Conservation (phyloP, 1,140 invertebrate species). For the Epicauta chinensis region DNA sequence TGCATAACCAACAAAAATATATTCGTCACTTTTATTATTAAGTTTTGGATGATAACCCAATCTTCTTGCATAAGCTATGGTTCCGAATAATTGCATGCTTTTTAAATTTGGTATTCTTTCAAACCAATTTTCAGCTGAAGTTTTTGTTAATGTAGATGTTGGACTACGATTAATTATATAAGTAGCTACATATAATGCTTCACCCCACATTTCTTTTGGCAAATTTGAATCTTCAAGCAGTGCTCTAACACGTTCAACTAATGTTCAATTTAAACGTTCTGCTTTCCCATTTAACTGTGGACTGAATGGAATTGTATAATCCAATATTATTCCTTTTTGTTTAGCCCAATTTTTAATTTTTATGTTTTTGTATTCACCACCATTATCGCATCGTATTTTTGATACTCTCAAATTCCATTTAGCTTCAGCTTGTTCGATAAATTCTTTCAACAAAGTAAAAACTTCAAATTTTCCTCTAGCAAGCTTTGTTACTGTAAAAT, state of each 20-base stretch:
- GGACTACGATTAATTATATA: constrained; percentile 35
- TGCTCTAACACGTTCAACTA: constrained; percentile 32
- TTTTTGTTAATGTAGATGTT: not conserved
- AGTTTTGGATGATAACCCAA: not conserved
- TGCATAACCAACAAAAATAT: not conserved
- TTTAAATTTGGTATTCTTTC: not conserved
- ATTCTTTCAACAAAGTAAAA: constrained; percentile 24
- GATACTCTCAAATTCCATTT: constrained; percentile 22
- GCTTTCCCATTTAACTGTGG: constrained; percentile 41
- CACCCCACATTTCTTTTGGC: constrained; percentile 35
- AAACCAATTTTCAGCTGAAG: not conserved
- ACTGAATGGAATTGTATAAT: constrained; percentile 31
- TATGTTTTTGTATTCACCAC: constrained; percentile 20
- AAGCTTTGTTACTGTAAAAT: constrained; percentile 35
- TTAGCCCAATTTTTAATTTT: constrained; percentile 7
- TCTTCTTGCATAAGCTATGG: not conserved
- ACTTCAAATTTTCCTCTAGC: constrained; percentile 36
- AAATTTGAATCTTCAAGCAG: constrained; percentile 22
- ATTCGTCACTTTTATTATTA: not conserved
- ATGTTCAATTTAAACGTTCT: constrained; percentile 30
- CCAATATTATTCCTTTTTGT: constrained; percentile 18
- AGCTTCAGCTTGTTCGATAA: constrained; percentile 20
- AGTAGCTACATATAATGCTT: constrained; percentile 34
- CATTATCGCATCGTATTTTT: constrained; percentile 32
- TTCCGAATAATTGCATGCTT: not conserved